Evolutionary conservation across 2,797 vertebrate species (phyloP).

Genomic region (Typhlichthys eigenmanni): DNA sequence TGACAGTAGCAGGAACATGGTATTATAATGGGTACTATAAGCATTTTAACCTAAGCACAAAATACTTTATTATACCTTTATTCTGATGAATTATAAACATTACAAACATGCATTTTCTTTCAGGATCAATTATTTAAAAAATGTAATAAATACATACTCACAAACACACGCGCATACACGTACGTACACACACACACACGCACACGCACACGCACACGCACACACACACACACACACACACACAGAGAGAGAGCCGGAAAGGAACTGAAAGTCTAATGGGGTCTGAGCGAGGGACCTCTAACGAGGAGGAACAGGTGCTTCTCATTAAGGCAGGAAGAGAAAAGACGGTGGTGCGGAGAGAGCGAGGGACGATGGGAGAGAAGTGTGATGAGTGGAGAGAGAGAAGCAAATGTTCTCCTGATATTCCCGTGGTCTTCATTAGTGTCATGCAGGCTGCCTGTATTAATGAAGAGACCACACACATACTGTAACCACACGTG

Average conservation of each 20-base stretch:
- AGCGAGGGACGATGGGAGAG: conserved; percentile 4
- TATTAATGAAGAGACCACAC: conserved; percentile 60
- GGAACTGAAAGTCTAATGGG: conserved; percentile 53
- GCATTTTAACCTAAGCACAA: not conserved
- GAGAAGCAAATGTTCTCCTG: conserved; percentile 41
- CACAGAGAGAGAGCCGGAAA: conserved; percentile 25
- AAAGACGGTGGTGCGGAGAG: conserved; percentile 23
- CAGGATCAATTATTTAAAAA: conserved; percentile 16
- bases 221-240: not conserved
- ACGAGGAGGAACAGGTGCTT: conserved; percentile 71
- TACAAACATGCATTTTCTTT: conserved; percentile 16
- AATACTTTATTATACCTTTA: not conserved
- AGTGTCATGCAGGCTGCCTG: conserved; percentile 64
- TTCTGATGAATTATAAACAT: not conserved
- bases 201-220: not conserved
- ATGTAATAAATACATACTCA: too few species aligned
- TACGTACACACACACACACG: not conserved
- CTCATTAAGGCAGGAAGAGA: conserved; percentile 64
- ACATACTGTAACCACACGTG: conserved; percentile 11
- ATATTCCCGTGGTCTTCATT: conserved; percentile 72
- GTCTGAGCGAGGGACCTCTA: conserved; percentile 52
- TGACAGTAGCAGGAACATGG: too few species aligned
- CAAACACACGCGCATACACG: too few species aligned
- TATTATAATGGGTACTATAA: too few species aligned
- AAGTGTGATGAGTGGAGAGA: not conserved